Evolutionary conservation across 2,888 invertebrate species (phyloP), one percentile per base, ranked within the genome.

Genomic region (Graphium colonna): DNA sequence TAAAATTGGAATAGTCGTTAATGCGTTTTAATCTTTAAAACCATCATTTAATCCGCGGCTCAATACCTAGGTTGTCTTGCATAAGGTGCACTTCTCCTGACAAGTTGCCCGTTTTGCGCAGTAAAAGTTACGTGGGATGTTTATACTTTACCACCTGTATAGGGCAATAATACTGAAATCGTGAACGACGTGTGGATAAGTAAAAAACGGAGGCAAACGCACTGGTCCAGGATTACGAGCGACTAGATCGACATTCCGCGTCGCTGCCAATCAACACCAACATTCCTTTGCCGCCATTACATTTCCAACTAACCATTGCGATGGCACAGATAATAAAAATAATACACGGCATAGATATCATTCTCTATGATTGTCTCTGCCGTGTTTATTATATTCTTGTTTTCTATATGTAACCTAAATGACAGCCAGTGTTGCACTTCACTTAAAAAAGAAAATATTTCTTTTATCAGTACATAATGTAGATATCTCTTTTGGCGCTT

Each of bases 231-330:
- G 48, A 48, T 15, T 42, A 39, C 15, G 44, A 33, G 53, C 15
- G 43, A 51, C 9, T 39, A 31, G 42, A 43, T 39, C 49, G 26
- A 3, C 48, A 12, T n/a, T 21, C 9, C 17, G 12, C 17, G 41
- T 42, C 42, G 46, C 43, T 42, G 38, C 15, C 17, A 43, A 48
- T 53, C 43, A 48, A 42, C 3, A 41, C 5, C 41, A 21, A 47
- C 52, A 53, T 54, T 54, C 53, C 53, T 15, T 18, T 39, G 16
- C 40, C 44, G 49, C 39, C 43, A 49, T 49, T 54, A 10, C 53
- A 40, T 54, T 49, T 54, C 44, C 53, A 33, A 38, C 53, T 54
- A 31, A 48, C 48, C 44, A 49, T 28, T 28, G 43, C 51, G 38
- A 31, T 51, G 44, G 16, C 51, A 44, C 38, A 38, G 28, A 51